Percentiles rank a stretch among this genome's conserved stretches.
Evolutionary conservation across 2,797 vertebrate genomes (phyloP).

Genomic region (Crypturellus tataupa): DNA sequence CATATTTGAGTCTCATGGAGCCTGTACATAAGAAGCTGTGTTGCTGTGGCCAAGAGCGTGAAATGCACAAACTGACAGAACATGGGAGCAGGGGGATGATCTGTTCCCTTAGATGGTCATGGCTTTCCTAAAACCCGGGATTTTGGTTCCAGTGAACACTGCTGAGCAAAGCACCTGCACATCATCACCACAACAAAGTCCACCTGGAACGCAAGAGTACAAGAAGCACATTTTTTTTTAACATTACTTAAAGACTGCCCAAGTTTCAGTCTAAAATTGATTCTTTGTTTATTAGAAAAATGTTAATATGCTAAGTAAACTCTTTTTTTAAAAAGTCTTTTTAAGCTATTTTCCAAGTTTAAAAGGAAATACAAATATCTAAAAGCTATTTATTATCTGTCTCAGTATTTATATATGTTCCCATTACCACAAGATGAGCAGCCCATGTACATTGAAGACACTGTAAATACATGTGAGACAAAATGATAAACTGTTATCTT

Average conservation of each 20-base stretch:
- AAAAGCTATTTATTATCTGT: neutral
- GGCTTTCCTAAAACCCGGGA: neutral
- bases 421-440: neutral
- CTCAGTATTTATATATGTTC: neutral
- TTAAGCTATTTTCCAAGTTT: neutral
- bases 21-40: neutral
- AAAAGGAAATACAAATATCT: neutral
- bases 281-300: neutral
- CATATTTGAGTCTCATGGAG: neutral
- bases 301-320: neutral
- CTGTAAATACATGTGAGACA: neutral
- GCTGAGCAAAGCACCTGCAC: neutral
- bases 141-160: neutral
- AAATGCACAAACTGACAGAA: neutral
- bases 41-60: neutral
- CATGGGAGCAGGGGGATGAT: neutral
- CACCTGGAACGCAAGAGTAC: neutral
- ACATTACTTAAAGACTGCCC: neutral
- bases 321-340: neutral
- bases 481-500: neutral
- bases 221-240: neutral
- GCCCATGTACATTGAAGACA: neutral
- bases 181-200: neutral
- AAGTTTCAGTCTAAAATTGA: neutral
- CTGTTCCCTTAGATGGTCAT: rapidly evolving